Base-by-base conservation (phyloP, 2,797 vertebrate species). In the Calcarius lapponicus region DNA sequence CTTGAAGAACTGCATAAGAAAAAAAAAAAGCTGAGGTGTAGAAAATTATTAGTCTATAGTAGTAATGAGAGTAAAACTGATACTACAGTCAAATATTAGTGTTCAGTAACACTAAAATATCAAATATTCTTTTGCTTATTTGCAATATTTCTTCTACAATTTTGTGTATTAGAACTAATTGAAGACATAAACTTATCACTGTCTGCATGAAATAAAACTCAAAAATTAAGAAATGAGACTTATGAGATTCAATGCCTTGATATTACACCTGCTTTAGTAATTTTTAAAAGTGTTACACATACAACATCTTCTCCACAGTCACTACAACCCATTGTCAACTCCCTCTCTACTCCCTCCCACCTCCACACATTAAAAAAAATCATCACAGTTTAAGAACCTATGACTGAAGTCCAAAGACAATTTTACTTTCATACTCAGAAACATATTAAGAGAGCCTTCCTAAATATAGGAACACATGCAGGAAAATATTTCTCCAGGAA, bases 371-470 rank as follows among this genome's bases (percentile, higher is more conserved):
- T 64, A 45, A 79, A 62, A 43, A 60, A 80, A 62, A 16, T 10
- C 7, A 84, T 56, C 51, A 51, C 31, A 17, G 11, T 70, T 81
- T 42, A 86, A 53, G n/a, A 89, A 69, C 28, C 8, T 50, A 83
- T 43, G 50, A 85, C 53, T 89, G 53, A 95, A 89, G 18, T 43
- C 19, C 66, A 60, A 85, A 74, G 40, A 66, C 12, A 15, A 86
- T 81, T 93, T 93, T 57, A 60, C 43, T 92, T 88, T 91, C 65
- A 62, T 76, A 42, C 18, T 88, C 78, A 34, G 38, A 80, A 92
- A 66, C 8, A n/a, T 36, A 76, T 66, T 71, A 66, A 83, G 40
- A 65, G 64, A 74, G n/a, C 57, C 80, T 56, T 89, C n/a, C 19
- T 74, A 74, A 90, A 82, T 70, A 80, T 22, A 65, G 86, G 31